Evolutionary conservation across 2,888 invertebrate species (phyloP).

Genomic region (Scaptomyza caliginosa): DNA sequence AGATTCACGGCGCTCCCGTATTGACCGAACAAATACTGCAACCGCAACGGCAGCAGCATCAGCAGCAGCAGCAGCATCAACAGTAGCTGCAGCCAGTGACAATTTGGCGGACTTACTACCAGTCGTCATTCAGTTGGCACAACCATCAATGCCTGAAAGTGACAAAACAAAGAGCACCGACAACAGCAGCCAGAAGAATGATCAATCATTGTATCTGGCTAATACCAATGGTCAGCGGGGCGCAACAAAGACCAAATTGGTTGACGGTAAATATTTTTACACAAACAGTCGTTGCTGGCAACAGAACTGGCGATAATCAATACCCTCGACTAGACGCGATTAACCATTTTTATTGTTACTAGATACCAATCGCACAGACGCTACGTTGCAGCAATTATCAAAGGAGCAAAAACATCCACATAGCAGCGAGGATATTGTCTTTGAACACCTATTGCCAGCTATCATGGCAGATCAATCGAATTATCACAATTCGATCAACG

Average conservation of each 20-base stretch:
- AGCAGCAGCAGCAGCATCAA: conserved; percentile 28
- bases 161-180: conserved; percentile 82
- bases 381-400: conserved; percentile 28
- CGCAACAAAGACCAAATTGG: conserved; percentile 48
- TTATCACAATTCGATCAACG: conserved; percentile 85
- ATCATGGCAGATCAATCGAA: conserved; percentile 38
- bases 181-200: conserved; percentile 51
- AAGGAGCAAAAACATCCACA: conserved; percentile 19
- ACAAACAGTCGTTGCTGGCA: conserved; percentile 18
- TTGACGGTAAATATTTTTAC: conserved; percentile 54
- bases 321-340: conserved; percentile 12
- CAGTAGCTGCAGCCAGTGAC: conserved; percentile 58
- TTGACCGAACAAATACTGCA: conserved; percentile 61
- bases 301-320: conserved; percentile 4
- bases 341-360: conserved; percentile 52
- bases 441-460: conserved; percentile 36
- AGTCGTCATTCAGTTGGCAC: conserved; percentile 41
- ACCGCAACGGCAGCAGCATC: conserved; percentile 11
- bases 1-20: conserved; percentile 80
- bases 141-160: conserved; percentile 42
- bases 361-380: conserved; percentile 53
- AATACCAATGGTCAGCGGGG: conserved; percentile 35
- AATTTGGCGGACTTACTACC: conserved; percentile 70
- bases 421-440: conserved; percentile 15
- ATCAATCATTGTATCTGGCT: conserved; percentile 63